A percentile compares a stretch with the other conserved stretches of the same genome.
phyloP scores from a whole-genome alignment of 2,888 invertebrate genomes.

The Rhodophaea formosa region DNA sequence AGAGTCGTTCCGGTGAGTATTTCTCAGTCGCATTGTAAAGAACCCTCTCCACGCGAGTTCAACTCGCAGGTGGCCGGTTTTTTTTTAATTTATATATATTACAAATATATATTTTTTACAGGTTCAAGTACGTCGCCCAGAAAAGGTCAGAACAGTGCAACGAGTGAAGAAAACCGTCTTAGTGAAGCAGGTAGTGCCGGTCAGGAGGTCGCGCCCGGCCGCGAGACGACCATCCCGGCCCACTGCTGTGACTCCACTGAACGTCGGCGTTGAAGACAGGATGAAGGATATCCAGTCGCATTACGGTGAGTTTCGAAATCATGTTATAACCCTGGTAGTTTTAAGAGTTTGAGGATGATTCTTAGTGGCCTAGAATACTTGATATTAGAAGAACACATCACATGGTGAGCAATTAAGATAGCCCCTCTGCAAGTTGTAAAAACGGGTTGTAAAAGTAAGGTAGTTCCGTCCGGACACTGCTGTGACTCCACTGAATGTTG shows the following conservation, averaged over 20 bases:
- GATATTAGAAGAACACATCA: no score
- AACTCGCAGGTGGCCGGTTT: no score
- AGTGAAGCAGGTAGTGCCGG: constrained; percentile 91
- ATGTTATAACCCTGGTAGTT: no score
- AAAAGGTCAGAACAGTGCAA: constrained; percentile 90
- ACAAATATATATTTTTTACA: constrained; percentile 41
- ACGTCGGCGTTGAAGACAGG: constrained; percentile 61
- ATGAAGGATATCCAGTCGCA: constrained; percentile 90
- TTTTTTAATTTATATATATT: not conserved
- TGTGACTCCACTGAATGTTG: constrained; percentile 44
- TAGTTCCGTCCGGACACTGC: constrained; percentile 59
- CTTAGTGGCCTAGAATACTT: no score
- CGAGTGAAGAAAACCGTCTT: constrained; percentile 94
- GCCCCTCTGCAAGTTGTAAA: constrained; percentile 35
- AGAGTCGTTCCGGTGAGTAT: constrained; percentile 84
- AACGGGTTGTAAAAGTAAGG: constrained; percentile 91
- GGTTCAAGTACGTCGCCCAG: constrained; percentile 91
- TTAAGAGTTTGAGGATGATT: no score
- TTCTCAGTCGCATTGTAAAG: no score
- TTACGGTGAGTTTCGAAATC: constrained; percentile 75
- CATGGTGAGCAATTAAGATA: no score
- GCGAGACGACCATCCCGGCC: constrained; percentile 41
- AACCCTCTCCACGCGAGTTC: no score
- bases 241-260: constrained; percentile 50
- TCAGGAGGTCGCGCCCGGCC: constrained; percentile 74